Percentiles rank a stretch among this genome's conserved stretches.
phyloP scores from a whole-genome alignment of 2,113 vertebrate genomes.

The Butorides virescens region DNA sequence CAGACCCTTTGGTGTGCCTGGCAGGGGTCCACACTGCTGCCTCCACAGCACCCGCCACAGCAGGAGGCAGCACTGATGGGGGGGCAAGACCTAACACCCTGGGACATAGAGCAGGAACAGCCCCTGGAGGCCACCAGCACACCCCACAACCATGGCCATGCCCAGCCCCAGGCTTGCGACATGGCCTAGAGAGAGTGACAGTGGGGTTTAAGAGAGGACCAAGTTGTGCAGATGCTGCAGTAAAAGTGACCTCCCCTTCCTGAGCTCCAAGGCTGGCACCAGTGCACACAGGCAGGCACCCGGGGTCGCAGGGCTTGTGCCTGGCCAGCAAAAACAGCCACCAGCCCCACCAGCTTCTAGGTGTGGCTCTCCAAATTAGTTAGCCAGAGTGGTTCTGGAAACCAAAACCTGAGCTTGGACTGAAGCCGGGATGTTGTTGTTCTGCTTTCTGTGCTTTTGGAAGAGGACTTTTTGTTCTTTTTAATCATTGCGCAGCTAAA shows the following conservation, averaged over 20 bases:
- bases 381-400: not conserved
- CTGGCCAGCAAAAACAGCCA: not conserved
- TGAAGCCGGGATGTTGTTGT: not conserved
- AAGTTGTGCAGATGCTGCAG: not conserved
- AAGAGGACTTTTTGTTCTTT: not conserved
- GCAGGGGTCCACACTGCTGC: not conserved
- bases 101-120: not conserved
- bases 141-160: accelerated
- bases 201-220: not conserved
- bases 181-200: not conserved
- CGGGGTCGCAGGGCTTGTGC: not conserved
- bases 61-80: accelerated
- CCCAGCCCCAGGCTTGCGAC: not conserved
- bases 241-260: not conserved
- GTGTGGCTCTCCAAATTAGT: not conserved
- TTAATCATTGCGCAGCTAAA: not conserved
- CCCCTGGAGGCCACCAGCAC: not conserved
- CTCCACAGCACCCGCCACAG: accelerated
- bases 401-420: not conserved
- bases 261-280: not conserved
- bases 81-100: not conserved
- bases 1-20: not conserved
- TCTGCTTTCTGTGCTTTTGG: not conserved
- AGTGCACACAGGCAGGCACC: not conserved
- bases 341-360: not conserved